Conservation (phyloP, 2,888 invertebrate genomes). For the Coleophora flavipennella region DNA sequence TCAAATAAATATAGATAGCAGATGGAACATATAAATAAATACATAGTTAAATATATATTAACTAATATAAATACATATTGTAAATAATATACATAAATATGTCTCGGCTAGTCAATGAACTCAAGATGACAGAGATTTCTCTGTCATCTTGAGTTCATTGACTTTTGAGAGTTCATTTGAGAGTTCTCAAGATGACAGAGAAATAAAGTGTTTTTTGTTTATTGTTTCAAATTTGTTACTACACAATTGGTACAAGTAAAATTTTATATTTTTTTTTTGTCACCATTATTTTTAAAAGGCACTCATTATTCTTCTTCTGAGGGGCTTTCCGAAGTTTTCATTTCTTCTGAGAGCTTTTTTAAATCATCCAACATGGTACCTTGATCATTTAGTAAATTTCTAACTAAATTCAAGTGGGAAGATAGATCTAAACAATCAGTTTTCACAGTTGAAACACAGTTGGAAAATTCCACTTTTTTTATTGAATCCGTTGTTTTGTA, state of each 20-base stretch:
- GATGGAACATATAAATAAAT: no score
- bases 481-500: background rate
- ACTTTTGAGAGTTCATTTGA: no score
- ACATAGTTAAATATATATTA: no score
- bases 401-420: slow-evolving; percentile 34
- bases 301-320: background rate
- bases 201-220: no score
- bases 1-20: no score
- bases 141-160: no score
- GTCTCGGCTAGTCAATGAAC: no score
- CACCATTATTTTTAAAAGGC: background rate
- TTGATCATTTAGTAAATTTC: slow-evolving; percentile 38
- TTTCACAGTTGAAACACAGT: background rate
- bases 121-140: no score
- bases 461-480: no score
- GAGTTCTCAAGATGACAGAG: no score
- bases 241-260: slow-evolving; percentile 7
- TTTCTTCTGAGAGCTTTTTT: slow-evolving; percentile 25
- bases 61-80: no score
- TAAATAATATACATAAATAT: no score
- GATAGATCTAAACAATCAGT: slow-evolving; percentile 22
- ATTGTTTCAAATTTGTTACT: slow-evolving; percentile 7
- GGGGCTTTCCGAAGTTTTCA: slow-evolving; percentile 6
- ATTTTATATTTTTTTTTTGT: slow-evolving; percentile 6
- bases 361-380: slow-evolving; percentile 33